Evolutionary conservation across 2,888 invertebrate species (phyloP).

Genomic region (Oscheius myriophilus): DNA sequence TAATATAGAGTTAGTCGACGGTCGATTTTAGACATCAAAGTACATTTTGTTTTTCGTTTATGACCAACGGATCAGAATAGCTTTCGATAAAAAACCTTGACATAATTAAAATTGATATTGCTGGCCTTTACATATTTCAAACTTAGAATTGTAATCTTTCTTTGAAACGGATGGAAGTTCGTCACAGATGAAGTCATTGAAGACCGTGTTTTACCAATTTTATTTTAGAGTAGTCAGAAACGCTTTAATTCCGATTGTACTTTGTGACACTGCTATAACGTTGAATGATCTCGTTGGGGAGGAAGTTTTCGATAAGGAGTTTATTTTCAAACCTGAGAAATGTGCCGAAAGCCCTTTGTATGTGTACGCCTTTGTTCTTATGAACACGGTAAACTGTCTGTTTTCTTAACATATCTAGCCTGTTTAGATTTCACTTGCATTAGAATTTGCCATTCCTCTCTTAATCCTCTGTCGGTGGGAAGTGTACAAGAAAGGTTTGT

Average conservation of each 20-base stretch:
- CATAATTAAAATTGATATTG: too few relatives aligned
- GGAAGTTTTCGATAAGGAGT: constrained; percentile 10
- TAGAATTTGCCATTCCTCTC: constrained; percentile 15
- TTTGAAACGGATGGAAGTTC: too few relatives aligned
- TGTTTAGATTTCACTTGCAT: constrained; percentile 12
- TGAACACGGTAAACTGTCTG: constrained; percentile 7
- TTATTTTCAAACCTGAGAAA: constrained; percentile 14
- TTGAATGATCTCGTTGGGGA: constrained; percentile 20
- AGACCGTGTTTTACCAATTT: background rate
- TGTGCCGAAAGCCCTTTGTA: background rate
- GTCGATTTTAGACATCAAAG: too few relatives aligned
- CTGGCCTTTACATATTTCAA: too few relatives aligned
- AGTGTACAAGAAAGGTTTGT: constrained; percentile 10
- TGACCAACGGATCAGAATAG: too few relatives aligned
- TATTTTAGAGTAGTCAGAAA: constrained; percentile 21
- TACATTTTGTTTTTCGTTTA: too few relatives aligned
- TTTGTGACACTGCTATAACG: constrained; percentile 19
- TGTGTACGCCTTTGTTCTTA: constrained; percentile 18
- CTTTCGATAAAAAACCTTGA: too few relatives aligned
- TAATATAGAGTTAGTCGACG: too few relatives aligned
- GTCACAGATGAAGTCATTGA: too few relatives aligned
- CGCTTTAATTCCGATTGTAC: constrained; percentile 14
- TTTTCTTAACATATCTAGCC: background rate
- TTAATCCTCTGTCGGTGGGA: constrained; percentile 23
- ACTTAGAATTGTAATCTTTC: too few relatives aligned